Evolutionary conservation across 2,113 vertebrate genomes (phyloP).

Genomic region (Miniopterus natalensis): DNA sequence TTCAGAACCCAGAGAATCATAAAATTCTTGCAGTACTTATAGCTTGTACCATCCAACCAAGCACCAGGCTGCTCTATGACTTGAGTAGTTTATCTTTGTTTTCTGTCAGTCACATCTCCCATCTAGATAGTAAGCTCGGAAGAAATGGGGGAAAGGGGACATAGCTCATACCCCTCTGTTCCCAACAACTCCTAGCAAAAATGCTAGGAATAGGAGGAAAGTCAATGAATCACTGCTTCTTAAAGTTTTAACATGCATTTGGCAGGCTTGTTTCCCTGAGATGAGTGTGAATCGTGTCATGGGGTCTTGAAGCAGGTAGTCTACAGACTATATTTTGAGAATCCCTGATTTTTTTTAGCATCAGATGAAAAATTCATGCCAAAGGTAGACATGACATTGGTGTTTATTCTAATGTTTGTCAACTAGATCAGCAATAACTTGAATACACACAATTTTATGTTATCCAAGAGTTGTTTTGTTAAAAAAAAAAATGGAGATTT

Average conservation of each 20-base stretch:
- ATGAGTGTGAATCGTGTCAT: background rate
- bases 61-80: background rate
- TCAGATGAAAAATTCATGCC: constrained; percentile 25
- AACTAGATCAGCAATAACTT: constrained; percentile 25
- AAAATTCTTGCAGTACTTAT: background rate
- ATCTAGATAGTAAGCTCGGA: background rate
- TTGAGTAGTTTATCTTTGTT: background rate
- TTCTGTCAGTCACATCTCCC: background rate
- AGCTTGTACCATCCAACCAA: background rate
- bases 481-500: background rate
- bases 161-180: background rate
- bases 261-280: background rate
- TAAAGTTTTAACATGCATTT: background rate
- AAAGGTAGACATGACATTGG: background rate
- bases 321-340: background rate
- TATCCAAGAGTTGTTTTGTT: background rate
- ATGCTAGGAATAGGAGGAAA: background rate
- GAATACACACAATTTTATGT: constrained; percentile 11
- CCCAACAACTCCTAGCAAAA: background rate
- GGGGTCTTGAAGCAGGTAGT: background rate
- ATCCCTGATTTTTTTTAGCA: background rate
- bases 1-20: background rate
- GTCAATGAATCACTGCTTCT: background rate
- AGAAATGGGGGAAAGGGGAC: background rate
- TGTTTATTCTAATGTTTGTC: constrained; percentile 4